phyloP scores from a whole-genome alignment of 53 echinoderm and acorn worm species.

The Paelopatides confundens region DNA sequence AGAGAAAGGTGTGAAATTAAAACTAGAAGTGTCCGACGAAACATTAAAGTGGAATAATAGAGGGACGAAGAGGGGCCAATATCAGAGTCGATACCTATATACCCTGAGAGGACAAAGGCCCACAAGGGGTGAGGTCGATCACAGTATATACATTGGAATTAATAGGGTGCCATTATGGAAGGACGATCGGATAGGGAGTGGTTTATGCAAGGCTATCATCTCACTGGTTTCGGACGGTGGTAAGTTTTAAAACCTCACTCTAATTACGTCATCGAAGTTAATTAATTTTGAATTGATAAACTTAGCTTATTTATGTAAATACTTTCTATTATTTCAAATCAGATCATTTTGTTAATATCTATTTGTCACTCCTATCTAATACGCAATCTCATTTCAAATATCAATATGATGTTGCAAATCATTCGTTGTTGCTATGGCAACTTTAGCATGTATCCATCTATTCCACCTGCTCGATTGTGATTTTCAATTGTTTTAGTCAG shows the following conservation, averaged over 20 bases:
- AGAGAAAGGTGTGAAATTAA: constrained; percentile 68
- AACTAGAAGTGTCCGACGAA: constrained; percentile 85
- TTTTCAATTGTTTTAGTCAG: too few relatives aligned
- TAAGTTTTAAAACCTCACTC: constrained; percentile 46
- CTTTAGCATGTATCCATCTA: too few relatives aligned
- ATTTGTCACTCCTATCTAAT: too few relatives aligned
- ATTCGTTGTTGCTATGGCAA: too few relatives aligned
- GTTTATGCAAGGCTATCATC: constrained; percentile 87
- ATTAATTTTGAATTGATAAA: too few relatives aligned
- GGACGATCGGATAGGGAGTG: constrained; percentile 74
- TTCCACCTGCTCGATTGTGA: too few relatives aligned
- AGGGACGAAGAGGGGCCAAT: constrained; percentile 60
- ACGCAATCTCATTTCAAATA: too few relatives aligned
- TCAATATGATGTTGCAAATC: too few relatives aligned
- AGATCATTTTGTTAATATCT: too few relatives aligned
- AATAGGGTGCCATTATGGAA: constrained; percentile 87
- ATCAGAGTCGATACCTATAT: constrained; percentile 80
- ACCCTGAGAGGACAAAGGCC: constrained; percentile 86
- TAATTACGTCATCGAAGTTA: background rate
- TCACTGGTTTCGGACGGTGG: constrained; percentile 72
- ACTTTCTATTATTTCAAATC: too few relatives aligned
- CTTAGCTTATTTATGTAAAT: too few relatives aligned
- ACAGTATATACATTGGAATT: constrained; percentile 86
- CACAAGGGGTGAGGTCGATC: constrained; percentile 77
- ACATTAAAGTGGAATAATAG: constrained; percentile 89